These are phyloP conservation scores for Deilephila elpenor DNA, from an alignment of 2,888 invertebrate species.

Conservation along the genomic window DNA sequence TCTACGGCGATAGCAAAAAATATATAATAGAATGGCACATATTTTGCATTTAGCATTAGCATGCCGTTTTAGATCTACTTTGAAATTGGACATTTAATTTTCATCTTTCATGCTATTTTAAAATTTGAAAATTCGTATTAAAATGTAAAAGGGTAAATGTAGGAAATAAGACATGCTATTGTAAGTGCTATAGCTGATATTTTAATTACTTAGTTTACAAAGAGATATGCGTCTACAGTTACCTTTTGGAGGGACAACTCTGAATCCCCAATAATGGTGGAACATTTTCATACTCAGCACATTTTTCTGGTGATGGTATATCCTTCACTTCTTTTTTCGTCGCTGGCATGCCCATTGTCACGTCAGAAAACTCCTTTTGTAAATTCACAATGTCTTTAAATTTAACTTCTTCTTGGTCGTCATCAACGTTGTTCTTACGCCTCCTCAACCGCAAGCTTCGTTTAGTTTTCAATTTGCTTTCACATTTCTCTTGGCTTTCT, in stretches of 20 bases:
- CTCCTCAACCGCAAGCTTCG: conserved; percentile 62
- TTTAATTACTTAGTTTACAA: background rate
- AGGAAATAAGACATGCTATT: background rate
- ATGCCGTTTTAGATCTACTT: too few relatives aligned
- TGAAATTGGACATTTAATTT: too few relatives aligned
- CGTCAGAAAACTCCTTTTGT: conserved; percentile 71
- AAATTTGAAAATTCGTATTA: too few relatives aligned
- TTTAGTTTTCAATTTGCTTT: conserved; percentile 52
- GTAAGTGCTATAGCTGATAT: background rate
- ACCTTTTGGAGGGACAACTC: conserved; percentile 78
- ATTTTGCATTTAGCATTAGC: too few relatives aligned
- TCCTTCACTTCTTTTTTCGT: conserved; percentile 58
- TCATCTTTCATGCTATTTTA: too few relatives aligned
- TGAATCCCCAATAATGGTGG: conserved; percentile 62
- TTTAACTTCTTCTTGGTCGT: conserved; percentile 51
- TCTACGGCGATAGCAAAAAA: too few relatives aligned
- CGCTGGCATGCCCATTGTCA: conserved; percentile 67
- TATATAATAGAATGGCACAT: too few relatives aligned
- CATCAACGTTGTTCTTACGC: conserved; percentile 53
- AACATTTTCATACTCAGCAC: conserved; percentile 60
- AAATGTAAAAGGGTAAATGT: too few relatives aligned
- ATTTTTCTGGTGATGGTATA: conserved; percentile 69
- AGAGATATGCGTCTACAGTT: conserved; percentile 13
- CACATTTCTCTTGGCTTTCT: conserved; percentile 55
- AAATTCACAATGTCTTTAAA: conserved; percentile 73